Evolutionary conservation across 2,113 vertebrate genomes (phyloP).

Genomic region (Oryzias woworae): DNA sequence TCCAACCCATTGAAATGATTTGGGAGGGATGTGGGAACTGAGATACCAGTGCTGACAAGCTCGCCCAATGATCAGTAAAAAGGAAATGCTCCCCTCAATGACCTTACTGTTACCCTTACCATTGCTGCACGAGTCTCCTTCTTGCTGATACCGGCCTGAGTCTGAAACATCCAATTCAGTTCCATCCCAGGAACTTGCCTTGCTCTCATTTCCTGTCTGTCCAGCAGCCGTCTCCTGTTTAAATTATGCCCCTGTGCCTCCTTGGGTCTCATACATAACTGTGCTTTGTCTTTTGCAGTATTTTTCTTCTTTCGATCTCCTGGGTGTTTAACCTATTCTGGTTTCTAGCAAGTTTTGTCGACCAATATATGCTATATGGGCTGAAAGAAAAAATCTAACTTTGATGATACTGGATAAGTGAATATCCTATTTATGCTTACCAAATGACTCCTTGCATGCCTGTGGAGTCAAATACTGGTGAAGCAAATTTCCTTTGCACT

Average conservation of each 20-base stretch:
- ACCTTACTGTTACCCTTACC: conserved; percentile 95
- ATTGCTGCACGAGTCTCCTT: conserved; percentile 82
- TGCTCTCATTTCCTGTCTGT: conserved; percentile 99
- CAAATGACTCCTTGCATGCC: no score
- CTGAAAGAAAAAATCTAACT: conserved; percentile 79
- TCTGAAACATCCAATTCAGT: conserved; percentile 95
- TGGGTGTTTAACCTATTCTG: conserved; percentile 69
- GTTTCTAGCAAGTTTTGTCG: conserved; percentile 68
- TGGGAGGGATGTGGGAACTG: conserved; percentile 75
- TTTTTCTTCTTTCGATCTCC: conserved; percentile 14
- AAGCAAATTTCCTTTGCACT: no score
- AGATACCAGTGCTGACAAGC: conserved; percentile 68
- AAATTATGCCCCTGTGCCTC: conserved; percentile 88
- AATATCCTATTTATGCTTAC: conserved; percentile 33
- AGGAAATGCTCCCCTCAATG: conserved; percentile 86
- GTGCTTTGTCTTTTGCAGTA: conserved; percentile 59
- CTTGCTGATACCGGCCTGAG: conserved; percentile 92
- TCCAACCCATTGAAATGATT: conserved; percentile 73
- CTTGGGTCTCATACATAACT: conserved; percentile 73
- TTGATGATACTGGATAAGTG: conserved; percentile 73
- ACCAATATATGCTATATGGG: conserved; percentile 5
- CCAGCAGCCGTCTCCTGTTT: conserved; percentile 94
- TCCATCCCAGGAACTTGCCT: conserved; percentile 90
- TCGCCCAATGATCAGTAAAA: conserved; percentile 54
- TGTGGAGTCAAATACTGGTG: no score